These are phyloP conservation scores for Rhagonycha lutea DNA, from an alignment of 2,888 invertebrate species.

Conservation along the genomic window DNA sequence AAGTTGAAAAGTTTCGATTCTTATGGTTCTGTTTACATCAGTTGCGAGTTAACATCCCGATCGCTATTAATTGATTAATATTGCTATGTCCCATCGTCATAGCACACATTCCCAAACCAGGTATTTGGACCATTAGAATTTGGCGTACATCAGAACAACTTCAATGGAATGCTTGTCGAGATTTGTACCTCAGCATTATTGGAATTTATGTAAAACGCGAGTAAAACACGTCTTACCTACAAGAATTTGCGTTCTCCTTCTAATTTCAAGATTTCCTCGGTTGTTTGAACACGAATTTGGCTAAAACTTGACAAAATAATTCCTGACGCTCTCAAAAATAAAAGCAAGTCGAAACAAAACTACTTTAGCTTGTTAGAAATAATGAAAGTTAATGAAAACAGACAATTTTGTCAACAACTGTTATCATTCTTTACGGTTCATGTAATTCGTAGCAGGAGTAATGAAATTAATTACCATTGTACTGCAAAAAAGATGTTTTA, in stretches of 20 bases:
- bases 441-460: not conserved
- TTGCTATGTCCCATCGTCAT: not conserved
- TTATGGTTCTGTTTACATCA: not conserved
- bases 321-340: not conserved
- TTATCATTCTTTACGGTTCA: not conserved
- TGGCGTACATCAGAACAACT: not conserved
- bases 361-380: not conserved
- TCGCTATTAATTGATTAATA: not conserved
- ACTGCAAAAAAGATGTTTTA: not conserved
- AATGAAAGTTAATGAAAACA: not conserved
- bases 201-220: conserved; percentile 8
- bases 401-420: not conserved
- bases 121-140: not conserved
- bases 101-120: not conserved
- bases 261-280: conserved; percentile 17
- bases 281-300: conserved; percentile 6
- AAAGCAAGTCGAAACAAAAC: not conserved
- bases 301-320: not conserved
- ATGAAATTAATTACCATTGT: not conserved
- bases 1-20: not conserved
- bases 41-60: not conserved
- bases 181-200: conserved; percentile 15
- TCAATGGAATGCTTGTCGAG: conserved; percentile 2
- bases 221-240: conserved; percentile 11
- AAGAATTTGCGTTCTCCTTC: conserved; percentile 8